A percentile compares a stretch with the other conserved stretches of the same genome.
phyloP scores from a whole-genome alignment of 2,888 invertebrate species.

The Ochlodes sylvanus region DNA sequence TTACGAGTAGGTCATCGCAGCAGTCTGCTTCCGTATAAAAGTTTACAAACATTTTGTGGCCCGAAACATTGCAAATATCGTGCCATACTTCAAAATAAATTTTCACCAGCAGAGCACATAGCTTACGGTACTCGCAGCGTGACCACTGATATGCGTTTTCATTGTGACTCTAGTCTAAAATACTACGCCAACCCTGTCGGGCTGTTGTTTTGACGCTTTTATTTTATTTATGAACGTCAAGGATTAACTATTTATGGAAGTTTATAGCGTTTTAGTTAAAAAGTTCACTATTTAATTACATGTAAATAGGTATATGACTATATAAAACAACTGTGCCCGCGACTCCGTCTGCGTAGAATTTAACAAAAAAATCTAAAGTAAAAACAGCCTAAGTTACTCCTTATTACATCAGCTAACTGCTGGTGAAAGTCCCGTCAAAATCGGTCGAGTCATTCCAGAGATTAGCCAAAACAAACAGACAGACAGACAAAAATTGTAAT shows the following conservation, averaged over 20 bases:
- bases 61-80: constrained; percentile 11
- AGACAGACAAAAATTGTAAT: too few species aligned
- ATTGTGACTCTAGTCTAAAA: constrained; percentile 29
- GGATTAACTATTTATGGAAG: constrained; percentile 10
- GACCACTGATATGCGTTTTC: constrained; percentile 37
- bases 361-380: too few species aligned
- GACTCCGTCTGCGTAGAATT: too few species aligned
- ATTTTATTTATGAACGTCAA: constrained; percentile 24
- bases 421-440: too few species aligned
- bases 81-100: constrained; percentile 18
- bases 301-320: too few species aligned
- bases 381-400: too few species aligned
- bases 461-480: too few species aligned
- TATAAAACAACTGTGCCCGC: too few species aligned
- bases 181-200: constrained; percentile 27
- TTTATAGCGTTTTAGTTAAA: background rate
- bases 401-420: too few species aligned
- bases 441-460: too few species aligned
- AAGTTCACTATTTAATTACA: too few species aligned
- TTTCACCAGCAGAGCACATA: constrained; percentile 15
- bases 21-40: background rate
- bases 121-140: constrained; percentile 33
- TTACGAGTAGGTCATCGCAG: background rate
- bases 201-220: constrained; percentile 28
- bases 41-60: constrained; percentile 1